Conservation (phyloP, 1,140 invertebrate genomes). For the Camponotus pennsylvanicus region DNA sequence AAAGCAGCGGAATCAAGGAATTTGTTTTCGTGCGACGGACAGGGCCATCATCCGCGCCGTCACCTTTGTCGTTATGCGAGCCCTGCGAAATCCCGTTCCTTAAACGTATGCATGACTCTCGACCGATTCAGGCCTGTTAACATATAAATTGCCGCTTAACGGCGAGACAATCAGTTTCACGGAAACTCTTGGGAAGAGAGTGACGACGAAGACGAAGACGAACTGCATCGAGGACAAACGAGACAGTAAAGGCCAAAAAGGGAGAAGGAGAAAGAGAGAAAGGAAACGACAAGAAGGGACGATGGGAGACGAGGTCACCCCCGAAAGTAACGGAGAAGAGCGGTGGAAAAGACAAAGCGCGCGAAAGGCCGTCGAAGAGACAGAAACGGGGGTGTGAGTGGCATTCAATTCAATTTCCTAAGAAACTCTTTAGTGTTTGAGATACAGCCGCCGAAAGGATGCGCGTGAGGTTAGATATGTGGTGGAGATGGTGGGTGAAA, state of each 20-base stretch:
- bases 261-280: not conserved
- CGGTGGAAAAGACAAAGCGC: constrained; percentile 24
- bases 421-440: constrained; percentile 82
- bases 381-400: constrained; percentile 52
- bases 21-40: constrained; percentile 37
- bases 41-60: not conserved
- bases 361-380: constrained; percentile 23
- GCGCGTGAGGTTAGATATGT: constrained; percentile 69
- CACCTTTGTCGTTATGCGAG: constrained; percentile 22
- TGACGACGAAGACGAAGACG: constrained; percentile 57
- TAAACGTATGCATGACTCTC: constrained; percentile 80
- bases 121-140: constrained; percentile 80
- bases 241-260: constrained; percentile 13
- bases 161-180: constrained; percentile 78
- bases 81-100: constrained; percentile 49
- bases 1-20: not conserved
- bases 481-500: constrained; percentile 46
- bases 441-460: constrained; percentile 80
- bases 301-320: constrained; percentile 40
- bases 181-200: constrained; percentile 38
- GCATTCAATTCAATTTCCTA: constrained; percentile 83
- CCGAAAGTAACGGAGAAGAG: not conserved
- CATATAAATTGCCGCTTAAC: constrained; percentile 84
- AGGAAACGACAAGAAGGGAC: not conserved
- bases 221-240: not conserved